phyloP scores from a whole-genome alignment of 1,140 invertebrate genomes.

The Bicyclus anynana region DNA sequence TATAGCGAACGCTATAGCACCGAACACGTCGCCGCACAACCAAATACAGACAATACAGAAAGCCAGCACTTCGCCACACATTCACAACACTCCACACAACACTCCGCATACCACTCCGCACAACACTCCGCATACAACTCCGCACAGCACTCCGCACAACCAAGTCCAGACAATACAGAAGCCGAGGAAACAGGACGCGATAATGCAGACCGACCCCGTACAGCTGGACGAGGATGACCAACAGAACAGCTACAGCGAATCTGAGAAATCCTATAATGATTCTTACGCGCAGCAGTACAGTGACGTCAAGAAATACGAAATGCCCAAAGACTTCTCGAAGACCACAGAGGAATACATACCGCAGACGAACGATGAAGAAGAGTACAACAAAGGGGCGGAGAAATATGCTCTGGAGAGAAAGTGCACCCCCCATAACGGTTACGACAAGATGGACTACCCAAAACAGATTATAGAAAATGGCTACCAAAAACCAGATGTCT shows the following conservation, averaged over 20 bases:
- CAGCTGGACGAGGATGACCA: slow-evolving; percentile 52
- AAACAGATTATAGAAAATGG: slow-evolving; percentile 34
- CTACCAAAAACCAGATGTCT: slow-evolving; percentile 45
- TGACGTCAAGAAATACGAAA: slow-evolving; percentile 37
- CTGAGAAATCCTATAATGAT: slow-evolving; percentile 39
- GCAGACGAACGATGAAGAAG: slow-evolving; percentile 62
- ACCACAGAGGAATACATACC: slow-evolving; percentile 53
- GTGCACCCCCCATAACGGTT: slow-evolving; percentile 42
- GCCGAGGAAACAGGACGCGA: slow-evolving; percentile 61
- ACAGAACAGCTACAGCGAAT: slow-evolving; percentile 42
- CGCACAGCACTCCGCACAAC: neutral
- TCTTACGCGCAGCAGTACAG: slow-evolving; percentile 25
- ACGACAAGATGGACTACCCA: slow-evolving; percentile 45
- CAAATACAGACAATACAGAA: slow-evolving; percentile 18
- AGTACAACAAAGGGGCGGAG: slow-evolving; percentile 65
- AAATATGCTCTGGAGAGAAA: slow-evolving; percentile 63
- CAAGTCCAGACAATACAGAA: slow-evolving; percentile 20
- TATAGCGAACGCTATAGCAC: slow-evolving; percentile 32
- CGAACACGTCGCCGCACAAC: neutral
- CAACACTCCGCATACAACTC: slow-evolving; percentile 11
- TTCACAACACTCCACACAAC: neutral
- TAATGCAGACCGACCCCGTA: slow-evolving; percentile 67
- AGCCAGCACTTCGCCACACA: slow-evolving; percentile 18
- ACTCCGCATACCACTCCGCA: neutral
- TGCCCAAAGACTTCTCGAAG: slow-evolving; percentile 55